These are phyloP conservation scores for Brachyopa scutellaris DNA, from an alignment of 2,888 invertebrate species.

Conservation along the genomic window DNA sequence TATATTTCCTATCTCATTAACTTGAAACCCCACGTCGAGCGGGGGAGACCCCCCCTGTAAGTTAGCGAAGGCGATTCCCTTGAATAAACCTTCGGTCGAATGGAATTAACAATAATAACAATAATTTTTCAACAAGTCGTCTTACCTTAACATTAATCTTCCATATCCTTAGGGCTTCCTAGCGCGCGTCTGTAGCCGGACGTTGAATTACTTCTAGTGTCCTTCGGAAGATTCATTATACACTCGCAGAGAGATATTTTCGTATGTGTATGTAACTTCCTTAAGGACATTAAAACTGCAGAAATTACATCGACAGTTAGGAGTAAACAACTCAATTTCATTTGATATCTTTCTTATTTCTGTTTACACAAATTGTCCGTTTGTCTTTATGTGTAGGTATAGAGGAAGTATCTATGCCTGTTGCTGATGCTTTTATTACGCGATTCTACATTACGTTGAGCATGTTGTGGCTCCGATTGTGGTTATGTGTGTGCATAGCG, in stretches of 20 bases:
- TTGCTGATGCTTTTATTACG: neutral
- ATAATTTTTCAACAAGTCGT: too few relatives aligned
- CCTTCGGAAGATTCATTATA: neutral
- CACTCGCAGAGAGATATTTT: neutral
- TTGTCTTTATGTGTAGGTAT: neutral
- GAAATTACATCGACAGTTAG: conserved; percentile 24
- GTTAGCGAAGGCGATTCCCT: too few relatives aligned
- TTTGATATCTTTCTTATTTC: conserved; percentile 43
- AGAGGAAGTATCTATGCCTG: conserved; percentile 8
- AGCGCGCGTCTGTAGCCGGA: too few relatives aligned
- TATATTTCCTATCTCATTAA: too few relatives aligned
- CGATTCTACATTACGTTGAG: neutral
- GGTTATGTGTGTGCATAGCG: neutral
- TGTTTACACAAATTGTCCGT: conserved; percentile 37
- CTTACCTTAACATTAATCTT: too few relatives aligned
- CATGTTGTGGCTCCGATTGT: too few relatives aligned
- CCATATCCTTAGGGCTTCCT: too few relatives aligned
- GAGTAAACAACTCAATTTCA: conserved; percentile 51
- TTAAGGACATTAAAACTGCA: neutral
- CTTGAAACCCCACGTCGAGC: too few relatives aligned
- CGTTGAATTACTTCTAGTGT: neutral
- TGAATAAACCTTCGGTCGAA: too few relatives aligned
- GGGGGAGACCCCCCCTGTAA: too few relatives aligned
- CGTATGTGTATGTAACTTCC: too few relatives aligned
- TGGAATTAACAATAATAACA: too few relatives aligned